Conservation (phyloP, 2,797 vertebrate species). For the Danionella dracula region DNA sequence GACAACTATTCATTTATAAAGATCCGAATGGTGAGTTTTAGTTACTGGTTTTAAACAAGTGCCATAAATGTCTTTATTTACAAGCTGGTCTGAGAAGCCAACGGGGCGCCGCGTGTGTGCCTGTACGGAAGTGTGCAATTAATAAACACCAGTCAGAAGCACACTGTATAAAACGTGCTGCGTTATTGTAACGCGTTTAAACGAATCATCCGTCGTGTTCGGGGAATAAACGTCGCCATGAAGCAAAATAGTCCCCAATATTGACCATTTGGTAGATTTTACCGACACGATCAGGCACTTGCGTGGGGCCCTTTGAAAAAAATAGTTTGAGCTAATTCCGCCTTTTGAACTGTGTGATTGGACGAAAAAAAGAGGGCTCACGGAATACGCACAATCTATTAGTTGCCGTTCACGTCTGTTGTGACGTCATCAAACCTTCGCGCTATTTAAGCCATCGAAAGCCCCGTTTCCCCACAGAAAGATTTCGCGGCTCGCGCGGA, state of each 20-base stretch:
- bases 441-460: slow-evolving; percentile 41
- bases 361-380: neutral
- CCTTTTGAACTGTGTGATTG: slow-evolving; percentile 18
- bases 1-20: neutral
- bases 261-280: neutral
- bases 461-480: slow-evolving; percentile 27
- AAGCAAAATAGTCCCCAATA: neutral
- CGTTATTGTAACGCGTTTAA: neutral
- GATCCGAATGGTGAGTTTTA: neutral
- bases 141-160: neutral
- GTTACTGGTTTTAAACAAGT: neutral
- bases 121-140: slow-evolving; percentile 7
- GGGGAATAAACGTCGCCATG: too few species aligned
- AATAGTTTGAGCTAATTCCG: slow-evolving; percentile 26
- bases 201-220: neutral
- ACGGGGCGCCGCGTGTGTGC: neutral
- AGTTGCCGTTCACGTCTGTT: slow-evolving; percentile 1
- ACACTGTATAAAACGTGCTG: neutral
- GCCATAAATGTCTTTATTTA: neutral
- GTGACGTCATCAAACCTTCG: slow-evolving; percentile 15
- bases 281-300: slow-evolving; percentile 33
- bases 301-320: slow-evolving; percentile 3
- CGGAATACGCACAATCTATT: neutral
- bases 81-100: neutral
- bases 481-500: slow-evolving; percentile 37